These are phyloP conservation scores for Lutjanus campechanus DNA, from an alignment of 2,797 vertebrate genomes.

Conservation along the genomic window DNA sequence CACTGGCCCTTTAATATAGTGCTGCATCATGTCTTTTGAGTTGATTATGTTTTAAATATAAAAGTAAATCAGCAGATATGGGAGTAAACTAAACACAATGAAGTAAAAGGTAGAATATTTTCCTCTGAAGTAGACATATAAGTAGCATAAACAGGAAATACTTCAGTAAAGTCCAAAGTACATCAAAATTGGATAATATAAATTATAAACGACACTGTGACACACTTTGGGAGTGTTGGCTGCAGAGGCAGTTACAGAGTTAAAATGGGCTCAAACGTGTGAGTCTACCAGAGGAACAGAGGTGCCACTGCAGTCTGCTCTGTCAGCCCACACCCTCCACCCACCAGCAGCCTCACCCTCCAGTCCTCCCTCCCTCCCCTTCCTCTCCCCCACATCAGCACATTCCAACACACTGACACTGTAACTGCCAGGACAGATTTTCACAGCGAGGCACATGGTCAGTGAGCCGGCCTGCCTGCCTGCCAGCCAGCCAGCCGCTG, in stretches of 20 bases:
- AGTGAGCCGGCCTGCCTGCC: constrained; percentile 38
- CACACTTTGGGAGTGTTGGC: neutral
- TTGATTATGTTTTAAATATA: neutral
- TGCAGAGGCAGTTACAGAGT: neutral
- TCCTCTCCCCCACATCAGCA: constrained; percentile 79
- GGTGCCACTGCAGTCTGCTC: constrained; percentile 36
- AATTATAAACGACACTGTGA: neutral
- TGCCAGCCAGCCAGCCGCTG: constrained; percentile 21
- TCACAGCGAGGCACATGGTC: constrained; percentile 52
- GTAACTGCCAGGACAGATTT: constrained; percentile 67
- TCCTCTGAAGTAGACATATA: neutral
- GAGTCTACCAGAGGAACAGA: constrained; percentile 41
- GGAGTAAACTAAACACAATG: neutral
- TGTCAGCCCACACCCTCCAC: constrained; percentile 15
- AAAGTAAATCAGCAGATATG: neutral
- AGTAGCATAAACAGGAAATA: neutral
- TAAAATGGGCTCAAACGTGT: neutral
- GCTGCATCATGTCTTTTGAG: neutral
- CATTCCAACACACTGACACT: constrained; percentile 84
- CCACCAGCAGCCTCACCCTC: constrained; percentile 15
- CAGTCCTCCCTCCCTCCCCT: constrained; percentile 21
- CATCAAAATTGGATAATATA: neutral
- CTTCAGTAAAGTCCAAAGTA: neutral
- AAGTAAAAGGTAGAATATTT: neutral
- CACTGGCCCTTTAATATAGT: no score